A percentile compares a stretch with the other conserved stretches of the same genome.
Evolutionary conservation across 2,797 vertebrate species (phyloP).

Genomic region (Malacoctenus gilli): DNA sequence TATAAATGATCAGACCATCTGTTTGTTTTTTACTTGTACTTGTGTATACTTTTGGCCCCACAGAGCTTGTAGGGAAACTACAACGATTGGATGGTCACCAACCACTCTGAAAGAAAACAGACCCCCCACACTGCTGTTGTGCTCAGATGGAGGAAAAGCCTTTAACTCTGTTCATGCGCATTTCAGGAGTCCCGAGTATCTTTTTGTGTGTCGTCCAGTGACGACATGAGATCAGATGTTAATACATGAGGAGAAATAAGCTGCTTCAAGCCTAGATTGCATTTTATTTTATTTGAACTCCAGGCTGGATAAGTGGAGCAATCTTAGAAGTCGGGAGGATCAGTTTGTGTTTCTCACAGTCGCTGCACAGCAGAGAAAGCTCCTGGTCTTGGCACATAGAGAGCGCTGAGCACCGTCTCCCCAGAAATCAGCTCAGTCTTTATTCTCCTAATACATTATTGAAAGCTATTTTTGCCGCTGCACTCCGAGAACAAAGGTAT

Average conservation of each 20-base stretch:
- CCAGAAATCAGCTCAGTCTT: conserved; percentile 67
- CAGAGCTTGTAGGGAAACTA: too few species aligned
- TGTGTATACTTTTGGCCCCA: too few species aligned
- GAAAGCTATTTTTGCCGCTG: conserved; percentile 74
- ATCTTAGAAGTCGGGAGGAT: conserved; percentile 48
- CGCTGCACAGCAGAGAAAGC: conserved; percentile 40
- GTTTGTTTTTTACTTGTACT: too few species aligned
- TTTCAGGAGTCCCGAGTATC: too few species aligned
- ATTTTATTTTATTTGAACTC: conserved; percentile 44
- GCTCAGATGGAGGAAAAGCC: too few species aligned
- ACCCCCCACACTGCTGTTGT: too few species aligned
- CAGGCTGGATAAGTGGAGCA: conserved; percentile 42
- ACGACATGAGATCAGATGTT: conserved; percentile 15
- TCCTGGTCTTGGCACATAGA: conserved; percentile 39
- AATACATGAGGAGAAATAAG: conserved; percentile 32
- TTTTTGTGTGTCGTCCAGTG: conserved; percentile 20
- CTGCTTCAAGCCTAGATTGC: too few species aligned
- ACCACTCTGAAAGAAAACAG: too few species aligned
- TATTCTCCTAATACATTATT: conserved; percentile 78
- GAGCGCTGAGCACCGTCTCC: conserved; percentile 40
- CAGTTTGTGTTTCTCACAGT: conserved; percentile 56
- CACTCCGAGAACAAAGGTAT: conserved; percentile 73
- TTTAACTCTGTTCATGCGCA: too few species aligned
- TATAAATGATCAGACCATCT: too few species aligned
- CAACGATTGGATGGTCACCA: too few species aligned